phyloP scores from a whole-genome alignment of 2,113 vertebrate genomes.

The Oryzias javanicus region DNA sequence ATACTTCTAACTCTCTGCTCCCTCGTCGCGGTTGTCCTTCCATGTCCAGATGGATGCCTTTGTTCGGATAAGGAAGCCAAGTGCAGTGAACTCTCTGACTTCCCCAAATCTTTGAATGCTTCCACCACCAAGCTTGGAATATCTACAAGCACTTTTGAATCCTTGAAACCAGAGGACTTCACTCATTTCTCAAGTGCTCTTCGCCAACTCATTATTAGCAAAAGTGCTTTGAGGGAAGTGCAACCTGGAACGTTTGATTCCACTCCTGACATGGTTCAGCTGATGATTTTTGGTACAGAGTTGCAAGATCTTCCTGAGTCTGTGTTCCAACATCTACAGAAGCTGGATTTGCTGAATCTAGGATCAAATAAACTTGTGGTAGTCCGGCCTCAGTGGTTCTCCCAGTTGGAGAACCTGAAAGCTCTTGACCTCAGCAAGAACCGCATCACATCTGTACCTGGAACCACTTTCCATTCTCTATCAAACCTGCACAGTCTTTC shows the following conservation, averaged over 20 bases:
- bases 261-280: slow-evolving; percentile 35
- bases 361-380: slow-evolving; percentile 75
- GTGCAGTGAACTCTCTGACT: slow-evolving; percentile 56
- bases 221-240: slow-evolving; percentile 56
- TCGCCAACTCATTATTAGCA: slow-evolving; percentile 25
- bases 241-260: slow-evolving; percentile 61
- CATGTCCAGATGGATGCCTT: slow-evolving; percentile 62
- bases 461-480: slow-evolving; percentile 54
- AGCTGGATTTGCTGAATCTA: slow-evolving; percentile 81
- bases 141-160: slow-evolving; percentile 39
- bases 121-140: slow-evolving; percentile 41
- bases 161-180: slow-evolving; percentile 64
- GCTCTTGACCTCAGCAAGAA: slow-evolving; percentile 66
- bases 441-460: slow-evolving; percentile 52
- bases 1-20: slow-evolving; percentile 56
- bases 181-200: slow-evolving; percentile 40
- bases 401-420: slow-evolving; percentile 37
- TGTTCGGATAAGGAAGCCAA: slow-evolving; percentile 25
- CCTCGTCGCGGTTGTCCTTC: slow-evolving; percentile 33
- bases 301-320: slow-evolving; percentile 67
- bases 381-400: slow-evolving; percentile 63
- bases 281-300: slow-evolving; percentile 46
- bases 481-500: slow-evolving; percentile 73
- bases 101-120: slow-evolving; percentile 59
- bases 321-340: slow-evolving; percentile 78